Conservation (phyloP, 2,113 vertebrate genomes). For the Indicator maculatus region DNA sequence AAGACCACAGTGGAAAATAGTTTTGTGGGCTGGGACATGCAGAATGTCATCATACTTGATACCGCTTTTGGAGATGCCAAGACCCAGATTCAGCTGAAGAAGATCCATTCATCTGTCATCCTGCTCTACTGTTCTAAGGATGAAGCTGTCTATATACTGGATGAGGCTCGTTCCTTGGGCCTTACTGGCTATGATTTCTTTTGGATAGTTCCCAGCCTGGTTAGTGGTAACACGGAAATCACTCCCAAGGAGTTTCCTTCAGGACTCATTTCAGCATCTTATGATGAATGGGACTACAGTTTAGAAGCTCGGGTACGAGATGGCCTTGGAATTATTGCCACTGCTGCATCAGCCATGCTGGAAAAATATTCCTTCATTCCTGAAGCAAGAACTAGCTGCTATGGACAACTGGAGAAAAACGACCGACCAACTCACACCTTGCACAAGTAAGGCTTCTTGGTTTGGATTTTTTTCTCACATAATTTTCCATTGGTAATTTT, state of each 20-base stretch:
- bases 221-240: constrained; percentile 90
- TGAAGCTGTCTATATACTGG: constrained; percentile 91
- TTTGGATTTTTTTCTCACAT: background rate
- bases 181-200: constrained; percentile 95
- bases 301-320: constrained; percentile 90
- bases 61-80: constrained; percentile 90
- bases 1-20: constrained; percentile 97
- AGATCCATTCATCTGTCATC: constrained; percentile 94
- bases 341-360: constrained; percentile 92
- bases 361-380: constrained; percentile 93
- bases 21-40: constrained; percentile 98
- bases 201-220: constrained; percentile 95
- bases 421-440: constrained; percentile 87
- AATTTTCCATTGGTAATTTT: background rate
- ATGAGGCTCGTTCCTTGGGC: constrained; percentile 93
- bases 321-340: constrained; percentile 93
- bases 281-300: constrained; percentile 97
- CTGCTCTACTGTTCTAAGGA: constrained; percentile 96
- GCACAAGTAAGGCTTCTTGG: constrained; percentile 85
- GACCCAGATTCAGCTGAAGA: constrained; percentile 94
- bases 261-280: constrained; percentile 94
- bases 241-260: constrained; percentile 91
- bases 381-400: constrained; percentile 91
- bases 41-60: constrained; percentile 90
- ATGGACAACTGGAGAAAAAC: constrained; percentile 87